phyloP scores from a whole-genome alignment of 2,113 vertebrate genomes.

The Laticauda laticaudata region DNA sequence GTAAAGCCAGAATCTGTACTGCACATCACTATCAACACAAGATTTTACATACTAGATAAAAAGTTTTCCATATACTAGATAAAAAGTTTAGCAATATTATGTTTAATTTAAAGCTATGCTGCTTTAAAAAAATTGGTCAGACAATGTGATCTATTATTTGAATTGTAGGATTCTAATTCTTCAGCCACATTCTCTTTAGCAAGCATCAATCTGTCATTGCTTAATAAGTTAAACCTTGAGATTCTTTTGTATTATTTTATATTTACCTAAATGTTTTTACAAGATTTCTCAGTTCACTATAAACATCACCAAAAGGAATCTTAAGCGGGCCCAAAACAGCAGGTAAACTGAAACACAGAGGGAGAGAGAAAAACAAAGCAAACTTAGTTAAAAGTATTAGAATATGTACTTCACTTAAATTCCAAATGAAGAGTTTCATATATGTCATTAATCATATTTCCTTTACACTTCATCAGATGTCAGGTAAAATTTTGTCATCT shows the following conservation, averaged over 20 bases:
- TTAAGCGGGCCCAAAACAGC: constrained; percentile 80
- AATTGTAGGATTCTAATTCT: neutral
- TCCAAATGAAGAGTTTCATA: constrained; percentile 13
- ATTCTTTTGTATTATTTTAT: neutral
- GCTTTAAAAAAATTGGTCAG: neutral
- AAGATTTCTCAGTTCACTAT: constrained; percentile 82
- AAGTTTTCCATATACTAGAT: neutral
- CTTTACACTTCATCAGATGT: neutral
- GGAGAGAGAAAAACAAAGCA: constrained; percentile 46
- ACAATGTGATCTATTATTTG: neutral
- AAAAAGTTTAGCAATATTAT: neutral
- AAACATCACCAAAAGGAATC: constrained; percentile 80
- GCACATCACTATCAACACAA: neutral
- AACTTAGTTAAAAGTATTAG: neutral
- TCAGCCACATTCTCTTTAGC: neutral
- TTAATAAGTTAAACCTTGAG: neutral
- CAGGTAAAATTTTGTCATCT: neutral
- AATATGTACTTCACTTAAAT: neutral
- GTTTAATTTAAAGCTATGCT: neutral
- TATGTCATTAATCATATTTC: neutral
- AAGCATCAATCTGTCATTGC: neutral
- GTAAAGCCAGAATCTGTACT: neutral
- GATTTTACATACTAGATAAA: neutral
- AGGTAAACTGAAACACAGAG: constrained; percentile 72
- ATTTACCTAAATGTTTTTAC: constrained; percentile 90